These are phyloP conservation scores for Dascyllus trimaculatus DNA, from an alignment of 2,113 vertebrate species.

Conservation along the genomic window DNA sequence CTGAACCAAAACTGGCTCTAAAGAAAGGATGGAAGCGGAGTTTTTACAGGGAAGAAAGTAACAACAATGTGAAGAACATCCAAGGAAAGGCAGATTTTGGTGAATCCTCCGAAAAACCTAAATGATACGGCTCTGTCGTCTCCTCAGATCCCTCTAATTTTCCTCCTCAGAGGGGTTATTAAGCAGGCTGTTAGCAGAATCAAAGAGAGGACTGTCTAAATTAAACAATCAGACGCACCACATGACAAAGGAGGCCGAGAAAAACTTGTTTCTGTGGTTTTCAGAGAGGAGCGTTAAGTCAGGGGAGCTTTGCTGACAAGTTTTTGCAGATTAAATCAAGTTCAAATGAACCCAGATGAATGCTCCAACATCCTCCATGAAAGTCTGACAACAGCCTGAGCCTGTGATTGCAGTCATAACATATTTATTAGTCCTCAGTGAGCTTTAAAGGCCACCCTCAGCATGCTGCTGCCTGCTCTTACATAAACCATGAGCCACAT, in stretches of 20 bases:
- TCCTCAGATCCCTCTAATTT: neutral
- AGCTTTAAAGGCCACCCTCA: conserved; percentile 15
- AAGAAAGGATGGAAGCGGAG: neutral
- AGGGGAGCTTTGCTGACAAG: too few species aligned
- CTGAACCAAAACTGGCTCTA: neutral
- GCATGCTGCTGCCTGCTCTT: conserved; percentile 10
- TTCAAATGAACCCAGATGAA: neutral
- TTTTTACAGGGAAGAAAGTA: neutral
- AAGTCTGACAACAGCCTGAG: neutral
- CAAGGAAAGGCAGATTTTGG: neutral
- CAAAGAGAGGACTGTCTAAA: neutral
- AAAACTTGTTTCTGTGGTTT: neutral
- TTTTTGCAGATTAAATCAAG: conserved; percentile 2
- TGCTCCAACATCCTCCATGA: neutral
- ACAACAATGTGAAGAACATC: neutral
- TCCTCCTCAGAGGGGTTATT: neutral
- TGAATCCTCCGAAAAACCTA: neutral
- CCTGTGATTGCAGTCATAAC: conserved; percentile 31
- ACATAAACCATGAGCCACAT: conserved; percentile 26
- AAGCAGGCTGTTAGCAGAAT: neutral
- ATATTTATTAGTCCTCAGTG: conserved; percentile 35
- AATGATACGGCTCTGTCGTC: neutral
- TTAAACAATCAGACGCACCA: neutral
- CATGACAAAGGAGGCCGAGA: neutral
- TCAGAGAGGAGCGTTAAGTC: neutral